These are phyloP conservation scores for Bagarius yarrelli DNA, from an alignment of 2,113 vertebrate genomes.

Conservation along the genomic window DNA sequence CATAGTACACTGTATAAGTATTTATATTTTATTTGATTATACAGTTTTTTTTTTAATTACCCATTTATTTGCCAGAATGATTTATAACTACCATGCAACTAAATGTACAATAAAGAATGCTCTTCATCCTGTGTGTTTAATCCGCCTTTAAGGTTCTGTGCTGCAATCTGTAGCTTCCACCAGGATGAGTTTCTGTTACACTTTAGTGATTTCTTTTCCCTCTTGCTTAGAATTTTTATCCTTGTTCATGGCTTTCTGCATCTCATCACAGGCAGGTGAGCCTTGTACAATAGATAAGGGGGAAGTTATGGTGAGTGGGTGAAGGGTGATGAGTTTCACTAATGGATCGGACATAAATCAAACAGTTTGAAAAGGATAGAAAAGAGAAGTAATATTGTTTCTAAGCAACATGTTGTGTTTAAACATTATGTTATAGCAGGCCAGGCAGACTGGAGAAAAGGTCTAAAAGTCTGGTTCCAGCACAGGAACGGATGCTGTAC, in stretches of 20 bases:
- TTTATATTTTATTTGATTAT: too few species aligned
- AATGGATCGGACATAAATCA: background rate
- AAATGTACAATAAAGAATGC: background rate
- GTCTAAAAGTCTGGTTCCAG: background rate
- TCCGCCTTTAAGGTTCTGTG: background rate
- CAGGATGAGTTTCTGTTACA: background rate
- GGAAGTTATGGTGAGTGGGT: slow-evolving; percentile 21
- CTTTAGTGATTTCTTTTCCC: slow-evolving; percentile 2
- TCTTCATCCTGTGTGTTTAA: background rate
- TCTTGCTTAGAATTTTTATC: background rate
- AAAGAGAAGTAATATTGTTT: background rate
- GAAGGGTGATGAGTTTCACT: background rate
- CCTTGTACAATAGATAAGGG: slow-evolving; percentile 1
- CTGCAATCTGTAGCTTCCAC: slow-evolving; percentile 10
- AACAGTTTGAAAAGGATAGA: background rate
- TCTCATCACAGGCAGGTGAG: slow-evolving; percentile 19
- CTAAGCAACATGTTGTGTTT: background rate
- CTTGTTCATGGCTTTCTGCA: slow-evolving; percentile 23
- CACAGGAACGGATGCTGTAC: background rate
- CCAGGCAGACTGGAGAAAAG: background rate
- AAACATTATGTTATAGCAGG: too few species aligned
- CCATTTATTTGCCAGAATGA: too few species aligned
- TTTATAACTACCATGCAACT: too few species aligned
- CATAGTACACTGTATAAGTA: too few species aligned
- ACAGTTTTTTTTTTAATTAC: too few species aligned